phyloP scores from a whole-genome alignment of 2,888 invertebrate genomes.

The Cantharis flavilabris region DNA sequence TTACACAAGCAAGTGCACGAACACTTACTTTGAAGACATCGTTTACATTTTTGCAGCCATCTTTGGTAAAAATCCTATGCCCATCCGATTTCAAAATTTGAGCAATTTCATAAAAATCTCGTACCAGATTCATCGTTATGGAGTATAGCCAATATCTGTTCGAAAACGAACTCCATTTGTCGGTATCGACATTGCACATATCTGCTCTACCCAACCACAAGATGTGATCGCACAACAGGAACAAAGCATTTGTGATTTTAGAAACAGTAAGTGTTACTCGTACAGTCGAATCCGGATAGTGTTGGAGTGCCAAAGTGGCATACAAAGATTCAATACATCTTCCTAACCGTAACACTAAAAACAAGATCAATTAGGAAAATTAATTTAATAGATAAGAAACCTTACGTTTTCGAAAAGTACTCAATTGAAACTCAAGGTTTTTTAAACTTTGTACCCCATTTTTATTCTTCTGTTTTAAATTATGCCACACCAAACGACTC shows the following conservation, averaged over 20 bases:
- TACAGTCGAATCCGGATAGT: slow-evolving; percentile 72
- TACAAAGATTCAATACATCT: slow-evolving; percentile 83
- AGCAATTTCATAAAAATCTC: slow-evolving; percentile 85
- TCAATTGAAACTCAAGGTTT: slow-evolving; percentile 79
- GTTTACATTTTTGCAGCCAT: slow-evolving; percentile 36
- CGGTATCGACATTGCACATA: slow-evolving; percentile 67
- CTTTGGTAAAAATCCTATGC: slow-evolving; percentile 36
- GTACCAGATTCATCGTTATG: slow-evolving; percentile 75
- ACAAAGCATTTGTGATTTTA: slow-evolving; percentile 78
- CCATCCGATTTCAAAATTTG: slow-evolving; percentile 63
- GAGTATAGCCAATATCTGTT: slow-evolving; percentile 87
- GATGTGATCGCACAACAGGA: slow-evolving; percentile 83
- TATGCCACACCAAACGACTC: slow-evolving; percentile 80
- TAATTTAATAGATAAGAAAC: slow-evolving; percentile 61
- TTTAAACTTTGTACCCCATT: slow-evolving; percentile 75
- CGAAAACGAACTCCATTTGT: slow-evolving; percentile 74
- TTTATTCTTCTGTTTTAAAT: slow-evolving; percentile 67
- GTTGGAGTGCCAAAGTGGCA: slow-evolving; percentile 70
- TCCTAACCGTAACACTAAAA: slow-evolving; percentile 83
- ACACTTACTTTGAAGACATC: slow-evolving; percentile 36
- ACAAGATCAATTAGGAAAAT: neutral
- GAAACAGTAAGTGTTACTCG: slow-evolving; percentile 76
- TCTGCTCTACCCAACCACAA: slow-evolving; percentile 83
- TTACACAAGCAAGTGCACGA: slow-evolving; percentile 43
- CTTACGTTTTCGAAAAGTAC: slow-evolving; percentile 85